Conservation (phyloP, 1,140 invertebrate genomes). For the Vanessa tameamea region DNA sequence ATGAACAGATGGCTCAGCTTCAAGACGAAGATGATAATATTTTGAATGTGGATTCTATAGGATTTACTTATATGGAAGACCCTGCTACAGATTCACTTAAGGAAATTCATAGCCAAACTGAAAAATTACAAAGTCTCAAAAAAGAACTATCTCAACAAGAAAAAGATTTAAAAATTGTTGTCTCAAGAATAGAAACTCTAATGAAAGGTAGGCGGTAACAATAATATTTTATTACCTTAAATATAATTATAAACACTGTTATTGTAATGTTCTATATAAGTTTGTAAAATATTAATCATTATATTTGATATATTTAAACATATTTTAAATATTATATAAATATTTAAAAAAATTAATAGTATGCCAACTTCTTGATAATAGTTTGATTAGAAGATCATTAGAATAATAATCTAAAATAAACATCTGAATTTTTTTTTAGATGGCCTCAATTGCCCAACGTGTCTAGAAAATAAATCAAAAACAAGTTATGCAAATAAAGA, state of each 20-base stretch:
- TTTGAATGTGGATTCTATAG: conserved; percentile 82
- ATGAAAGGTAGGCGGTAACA: conserved; percentile 15
- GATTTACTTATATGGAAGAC: conserved; percentile 85
- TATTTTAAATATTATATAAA: too few relatives aligned
- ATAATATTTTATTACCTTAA: too few relatives aligned
- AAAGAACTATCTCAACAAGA: conserved; percentile 84
- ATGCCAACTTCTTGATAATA: too few relatives aligned
- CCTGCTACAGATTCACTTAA: conserved; percentile 82
- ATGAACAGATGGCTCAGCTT: conserved; percentile 83
- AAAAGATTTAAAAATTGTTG: conserved; percentile 81
- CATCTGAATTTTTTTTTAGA: conserved; percentile 53
- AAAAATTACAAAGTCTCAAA: conserved; percentile 83
- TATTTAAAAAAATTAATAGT: too few relatives aligned
- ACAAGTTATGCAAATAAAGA: conserved; percentile 66
- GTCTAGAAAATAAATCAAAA: conserved; percentile 57
- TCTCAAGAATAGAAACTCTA: conserved; percentile 65
- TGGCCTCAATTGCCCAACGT: conserved; percentile 70
- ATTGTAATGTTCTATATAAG: too few relatives aligned
- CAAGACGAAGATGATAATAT: conserved; percentile 78
- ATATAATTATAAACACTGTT: too few relatives aligned
- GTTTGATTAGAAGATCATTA: too few relatives aligned
- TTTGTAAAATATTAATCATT: too few relatives aligned
- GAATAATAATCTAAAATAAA: background rate
- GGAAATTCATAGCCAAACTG: conserved; percentile 84
- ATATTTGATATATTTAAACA: too few relatives aligned